Base-by-base conservation (phyloP, 2,113 vertebrate species). In the Columba janthina region DNA sequence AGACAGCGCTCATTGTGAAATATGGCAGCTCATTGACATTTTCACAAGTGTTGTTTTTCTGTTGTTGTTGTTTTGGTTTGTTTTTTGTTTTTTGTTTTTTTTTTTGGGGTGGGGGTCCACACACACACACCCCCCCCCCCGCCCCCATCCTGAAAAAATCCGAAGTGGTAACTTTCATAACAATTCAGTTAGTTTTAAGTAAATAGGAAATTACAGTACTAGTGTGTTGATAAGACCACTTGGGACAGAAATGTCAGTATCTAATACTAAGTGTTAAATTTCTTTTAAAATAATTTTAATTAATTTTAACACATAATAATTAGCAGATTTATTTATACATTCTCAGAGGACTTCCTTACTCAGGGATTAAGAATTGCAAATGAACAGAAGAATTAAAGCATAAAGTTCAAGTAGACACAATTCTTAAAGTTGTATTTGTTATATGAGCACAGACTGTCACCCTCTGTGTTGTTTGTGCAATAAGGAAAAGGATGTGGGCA, bases 281-380 rank as follows among this genome's bases (percentile, higher is more conserved):
- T 85, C 10, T 88, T 65, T 72, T 76, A 21, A 78, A 89, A 73
- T 64, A 2, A 90, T 90, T 90, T 53, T 82, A 94, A 95, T 92
- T 92, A 79, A 89, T 94, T 96, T 95, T 88, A 85, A 62, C 77
- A 91, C 87, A 42, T 88, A 92, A 82, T 91, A 96, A 94, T 93
- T 85, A 95, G 48, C 26, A 65, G 24, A 64, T 83, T 94, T 94
- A 95, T 89, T 93, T 94, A 61, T 91, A 32, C 5, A 26, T 88
- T 85, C 67, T 85, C 93, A 85, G 54, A 89, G 25, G 70, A 46
- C 11, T 60, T 88, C 73, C 70, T 9, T 56, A 28, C 17, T 83
- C 6, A 0, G 62, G 36, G 40, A 91, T 34, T 82, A 76, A 62
- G 74, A 38, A 75, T 14, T 88, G 50, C 42, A 90, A 69, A 89